Evolutionary conservation across 2,888 invertebrate genomes (phyloP), one percentile per base, ranked within the genome.

Genomic region (Diplolepis rosae): DNA sequence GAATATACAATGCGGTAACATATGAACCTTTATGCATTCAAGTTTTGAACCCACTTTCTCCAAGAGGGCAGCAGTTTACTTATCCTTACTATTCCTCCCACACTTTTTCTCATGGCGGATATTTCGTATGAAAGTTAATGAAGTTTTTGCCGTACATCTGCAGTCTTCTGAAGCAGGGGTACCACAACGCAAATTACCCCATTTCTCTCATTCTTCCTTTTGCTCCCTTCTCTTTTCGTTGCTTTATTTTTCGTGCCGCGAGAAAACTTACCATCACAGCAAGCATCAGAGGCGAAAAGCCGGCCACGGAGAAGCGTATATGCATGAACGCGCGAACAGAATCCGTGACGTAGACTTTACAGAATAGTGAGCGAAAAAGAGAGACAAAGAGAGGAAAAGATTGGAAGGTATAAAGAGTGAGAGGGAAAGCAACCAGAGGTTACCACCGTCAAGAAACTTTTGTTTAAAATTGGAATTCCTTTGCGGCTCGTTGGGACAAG

Each of bases 401-500:
- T 39, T 4, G 18, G 66, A 42, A 69, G 32, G 48, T n/a, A n/a
- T n/a, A 68, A 39, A 48, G 35, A 66, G 27, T 50, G 68, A 50
- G 32, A 54, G 54, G 22, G 65, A 61, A 11, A 68, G 68, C 35
- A 54, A 69, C 71, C 51, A 71, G 72, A 76, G 80, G 82, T 81
- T 82, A 80, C 82, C 78, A 78, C 79, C 82, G 84, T 82, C 80
- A 83, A 80, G 82, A 84, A 85, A 85, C 85, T 85, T 85, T 85
- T 85, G 85, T 85, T 85, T 84, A 83, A 85, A 85, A 85, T 85
- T 85, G 85, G 84, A 85, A 85, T 85, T 85, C 85, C 85, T 84
- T 85, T 84, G 83, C 83, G 84, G 85, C 85, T 85, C 83, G 84
- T 85, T 84, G 84, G 78, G 79, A 83, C 82, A 82, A 82, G 85